Evolutionary conservation across 1,140 invertebrate genomes (phyloP).

Genomic region (Leptopilina clavipes): DNA sequence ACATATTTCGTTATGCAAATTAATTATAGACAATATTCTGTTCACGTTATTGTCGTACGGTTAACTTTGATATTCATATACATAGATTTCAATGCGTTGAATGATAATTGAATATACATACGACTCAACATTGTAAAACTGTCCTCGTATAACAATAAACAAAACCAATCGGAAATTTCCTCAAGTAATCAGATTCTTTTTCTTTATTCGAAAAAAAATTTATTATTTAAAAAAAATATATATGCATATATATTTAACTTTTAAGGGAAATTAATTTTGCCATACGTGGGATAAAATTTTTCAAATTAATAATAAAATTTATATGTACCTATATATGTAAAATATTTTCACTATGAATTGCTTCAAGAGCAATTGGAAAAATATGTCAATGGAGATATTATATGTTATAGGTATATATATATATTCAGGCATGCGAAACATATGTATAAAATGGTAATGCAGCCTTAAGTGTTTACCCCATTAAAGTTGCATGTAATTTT

Average conservation of each 20-base stretch:
- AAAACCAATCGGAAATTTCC: slow-evolving; percentile 19
- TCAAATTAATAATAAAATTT: too few relatives aligned
- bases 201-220: background rate
- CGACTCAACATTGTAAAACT: background rate
- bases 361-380: background rate
- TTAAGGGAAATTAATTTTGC: too few relatives aligned
- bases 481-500: slow-evolving; percentile 24
- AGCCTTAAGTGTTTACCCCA: slow-evolving; percentile 25
- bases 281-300: too few relatives aligned
- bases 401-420: background rate
- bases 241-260: too few relatives aligned
- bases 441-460: slow-evolving; percentile 19
- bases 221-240: too few relatives aligned
- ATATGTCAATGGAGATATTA: slow-evolving; percentile 7
- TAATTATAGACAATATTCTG: slow-evolving; percentile 28
- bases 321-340: too few relatives aligned
- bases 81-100: slow-evolving; percentile 15
- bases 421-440: slow-evolving; percentile 1
- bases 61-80: slow-evolving; percentile 5
- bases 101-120: slow-evolving; percentile 3
- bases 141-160: background rate
- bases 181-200: background rate
- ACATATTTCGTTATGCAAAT: slow-evolving; percentile 30
- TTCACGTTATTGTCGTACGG: slow-evolving; percentile 14
- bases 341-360: background rate